Evolutionary conservation across 2,888 invertebrate genomes (phyloP).

Genomic region (Dorcus hopei): DNA sequence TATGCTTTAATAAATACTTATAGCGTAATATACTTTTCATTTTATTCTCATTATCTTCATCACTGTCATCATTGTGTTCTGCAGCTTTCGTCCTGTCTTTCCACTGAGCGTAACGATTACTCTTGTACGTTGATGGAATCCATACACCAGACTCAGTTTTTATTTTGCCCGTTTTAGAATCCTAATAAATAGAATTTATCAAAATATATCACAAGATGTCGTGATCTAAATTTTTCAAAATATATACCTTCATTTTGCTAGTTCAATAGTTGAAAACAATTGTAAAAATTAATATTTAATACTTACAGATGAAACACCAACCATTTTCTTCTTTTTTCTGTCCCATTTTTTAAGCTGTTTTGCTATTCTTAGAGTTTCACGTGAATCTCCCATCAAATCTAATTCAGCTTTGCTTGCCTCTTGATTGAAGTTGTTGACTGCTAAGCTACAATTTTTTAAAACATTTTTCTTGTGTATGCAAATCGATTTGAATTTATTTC

Average conservation of each 20-base stretch:
- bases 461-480: neutral
- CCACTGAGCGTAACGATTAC: conserved; percentile 86
- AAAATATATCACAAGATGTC: too few species aligned
- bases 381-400: conserved; percentile 81
- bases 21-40: conserved; percentile 8
- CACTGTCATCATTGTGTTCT: conserved; percentile 49
- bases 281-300: neutral
- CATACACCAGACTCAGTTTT: conserved; percentile 93
- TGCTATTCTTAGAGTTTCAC: conserved; percentile 59
- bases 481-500: conserved; percentile 3
- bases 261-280: neutral
- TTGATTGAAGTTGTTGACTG: conserved; percentile 74
- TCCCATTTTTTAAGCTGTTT: conserved; percentile 81
- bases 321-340: conserved; percentile 93
- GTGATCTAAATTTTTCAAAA: neutral
- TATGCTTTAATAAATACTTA: conserved; percentile 1
- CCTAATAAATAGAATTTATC: neutral
- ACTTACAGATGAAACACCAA: conserved; percentile 64
- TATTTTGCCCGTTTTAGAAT: conserved; percentile 68
- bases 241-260: neutral
- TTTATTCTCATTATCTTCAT: conserved; percentile 40
- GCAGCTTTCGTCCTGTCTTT: conserved; percentile 67
- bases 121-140: conserved; percentile 93
- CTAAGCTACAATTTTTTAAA: conserved; percentile 54
- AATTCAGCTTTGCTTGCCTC: conserved; percentile 77